Evolutionary conservation across 2,797 vertebrate genomes (phyloP).

Genomic region (Notolepis coatsorum): DNA sequence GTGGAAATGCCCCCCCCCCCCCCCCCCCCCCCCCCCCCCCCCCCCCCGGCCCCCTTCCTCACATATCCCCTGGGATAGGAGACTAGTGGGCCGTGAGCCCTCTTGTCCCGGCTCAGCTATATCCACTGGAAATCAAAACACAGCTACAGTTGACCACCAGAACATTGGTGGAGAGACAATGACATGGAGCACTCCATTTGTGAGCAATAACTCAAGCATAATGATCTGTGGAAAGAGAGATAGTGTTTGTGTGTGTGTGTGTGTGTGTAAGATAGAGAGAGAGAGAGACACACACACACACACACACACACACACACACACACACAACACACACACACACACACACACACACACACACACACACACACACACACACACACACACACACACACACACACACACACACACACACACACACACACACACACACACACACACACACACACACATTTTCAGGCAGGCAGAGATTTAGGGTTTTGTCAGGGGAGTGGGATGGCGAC

Average conservation of each 20-base stretch:
- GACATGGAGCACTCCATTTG: conserved; percentile 48
- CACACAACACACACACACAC: too few species aligned
- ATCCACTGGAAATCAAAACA: conserved; percentile 35
- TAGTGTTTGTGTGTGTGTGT: too few species aligned
- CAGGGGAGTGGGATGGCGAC: conserved; percentile 41
- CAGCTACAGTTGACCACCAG: conserved; percentile 34
- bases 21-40: conserved; percentile 1
- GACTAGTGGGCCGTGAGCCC: conserved; percentile 34
- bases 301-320: too few species aligned
- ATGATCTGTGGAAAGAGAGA: conserved; percentile 64
- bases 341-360: too few species aligned
- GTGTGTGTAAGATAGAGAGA: conserved; percentile 32
- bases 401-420: too few species aligned
- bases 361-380: too few species aligned
- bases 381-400: too few species aligned
- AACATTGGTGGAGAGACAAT: conserved; percentile 44
- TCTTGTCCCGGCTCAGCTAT: conserved; percentile 30
- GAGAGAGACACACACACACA: conserved; percentile 34
- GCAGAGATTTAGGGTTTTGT: conserved; percentile 19
- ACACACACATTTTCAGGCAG: too few species aligned
- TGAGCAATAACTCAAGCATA: conserved; percentile 66
- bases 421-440: too few species aligned
- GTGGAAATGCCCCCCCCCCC: conserved; percentile 4
- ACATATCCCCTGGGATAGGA: neutral
- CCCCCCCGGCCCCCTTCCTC: neutral